phyloP scores from a whole-genome alignment of 1,140 invertebrate genomes.

The Panulirus ornatus region DNA sequence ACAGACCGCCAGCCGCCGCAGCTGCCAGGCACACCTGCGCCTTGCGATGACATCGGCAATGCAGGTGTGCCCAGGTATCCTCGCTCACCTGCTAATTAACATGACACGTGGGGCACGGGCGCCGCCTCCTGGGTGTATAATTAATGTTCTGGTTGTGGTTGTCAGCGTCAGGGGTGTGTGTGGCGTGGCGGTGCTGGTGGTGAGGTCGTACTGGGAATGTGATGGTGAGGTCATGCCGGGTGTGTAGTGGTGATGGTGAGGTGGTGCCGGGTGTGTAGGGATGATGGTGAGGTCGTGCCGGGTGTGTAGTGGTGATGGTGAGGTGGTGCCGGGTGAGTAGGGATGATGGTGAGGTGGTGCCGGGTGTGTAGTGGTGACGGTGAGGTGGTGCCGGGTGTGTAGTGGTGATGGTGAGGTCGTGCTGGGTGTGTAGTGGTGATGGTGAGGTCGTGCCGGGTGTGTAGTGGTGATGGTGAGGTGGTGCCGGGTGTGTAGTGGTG shows the following conservation, averaged over 20 bases:
- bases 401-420: too few relatives aligned
- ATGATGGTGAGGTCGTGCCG: too few relatives aligned
- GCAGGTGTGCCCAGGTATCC: neutral
- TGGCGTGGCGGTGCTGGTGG: neutral
- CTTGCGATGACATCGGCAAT: neutral
- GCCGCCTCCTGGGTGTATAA: neutral
- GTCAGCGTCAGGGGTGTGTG: neutral
- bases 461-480: neutral
- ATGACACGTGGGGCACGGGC: neutral
- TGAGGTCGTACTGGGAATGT: too few relatives aligned
- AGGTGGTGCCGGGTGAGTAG: too few relatives aligned
- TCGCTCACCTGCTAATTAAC: conserved; percentile 10
- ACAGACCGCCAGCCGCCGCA: neutral
- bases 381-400: too few relatives aligned
- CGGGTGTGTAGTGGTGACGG: neutral
- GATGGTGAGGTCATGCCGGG: too few relatives aligned
- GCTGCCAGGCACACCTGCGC: neutral
- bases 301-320: too few relatives aligned
- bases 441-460: neutral
- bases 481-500: neutral
- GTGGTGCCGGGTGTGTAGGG: too few relatives aligned
- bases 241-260: too few relatives aligned
- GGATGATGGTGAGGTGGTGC: neutral
- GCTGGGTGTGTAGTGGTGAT: neutral
- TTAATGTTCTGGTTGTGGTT: neutral